phyloP scores from a whole-genome alignment of 92 coral and sea anemone genomes.

The Zoanthus sansibaricus region DNA sequence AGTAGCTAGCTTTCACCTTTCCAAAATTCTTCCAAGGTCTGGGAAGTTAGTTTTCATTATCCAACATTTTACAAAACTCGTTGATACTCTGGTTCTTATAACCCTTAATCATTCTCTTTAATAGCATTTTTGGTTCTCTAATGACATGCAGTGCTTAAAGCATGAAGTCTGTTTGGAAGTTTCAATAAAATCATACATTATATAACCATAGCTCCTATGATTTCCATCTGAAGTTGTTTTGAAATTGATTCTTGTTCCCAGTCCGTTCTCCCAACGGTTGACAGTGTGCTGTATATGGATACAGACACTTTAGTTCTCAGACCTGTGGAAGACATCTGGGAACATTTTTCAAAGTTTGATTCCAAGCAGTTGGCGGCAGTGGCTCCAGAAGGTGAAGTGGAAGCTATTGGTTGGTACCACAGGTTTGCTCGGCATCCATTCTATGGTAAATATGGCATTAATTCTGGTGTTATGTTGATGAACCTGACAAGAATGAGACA shows the following conservation, averaged over 20 bases:
- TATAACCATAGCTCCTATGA: no score
- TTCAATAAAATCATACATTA: no score
- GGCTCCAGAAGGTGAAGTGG: constrained; percentile 87
- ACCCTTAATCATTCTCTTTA: no score
- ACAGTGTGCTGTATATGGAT: constrained; percentile 90
- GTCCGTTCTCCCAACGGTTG: constrained; percentile 71
- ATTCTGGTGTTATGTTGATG: constrained; percentile 98
- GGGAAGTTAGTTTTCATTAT: no score
- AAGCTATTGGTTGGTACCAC: constrained; percentile 82
- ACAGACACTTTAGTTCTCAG: constrained; percentile 84
- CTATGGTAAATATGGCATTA: constrained; percentile 90
- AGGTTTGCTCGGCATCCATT: constrained; percentile 94
- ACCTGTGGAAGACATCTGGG: constrained; percentile 89
- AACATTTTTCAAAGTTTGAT: constrained; percentile 78
- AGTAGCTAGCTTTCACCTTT: no score
- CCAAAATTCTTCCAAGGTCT: no score
- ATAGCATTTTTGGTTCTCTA: no score
- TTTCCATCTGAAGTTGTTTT: no score
- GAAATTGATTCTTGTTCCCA: constrained; percentile 19
- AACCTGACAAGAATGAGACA: constrained; percentile 86
- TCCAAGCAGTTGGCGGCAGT: constrained; percentile 82
- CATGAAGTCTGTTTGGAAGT: no score
- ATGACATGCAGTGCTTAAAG: no score
- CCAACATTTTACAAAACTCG: no score
- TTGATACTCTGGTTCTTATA: no score